These are phyloP conservation scores for Rhabditophanes sp. DNA, from an alignment of 2,888 invertebrate species.

Conservation along the genomic window DNA sequence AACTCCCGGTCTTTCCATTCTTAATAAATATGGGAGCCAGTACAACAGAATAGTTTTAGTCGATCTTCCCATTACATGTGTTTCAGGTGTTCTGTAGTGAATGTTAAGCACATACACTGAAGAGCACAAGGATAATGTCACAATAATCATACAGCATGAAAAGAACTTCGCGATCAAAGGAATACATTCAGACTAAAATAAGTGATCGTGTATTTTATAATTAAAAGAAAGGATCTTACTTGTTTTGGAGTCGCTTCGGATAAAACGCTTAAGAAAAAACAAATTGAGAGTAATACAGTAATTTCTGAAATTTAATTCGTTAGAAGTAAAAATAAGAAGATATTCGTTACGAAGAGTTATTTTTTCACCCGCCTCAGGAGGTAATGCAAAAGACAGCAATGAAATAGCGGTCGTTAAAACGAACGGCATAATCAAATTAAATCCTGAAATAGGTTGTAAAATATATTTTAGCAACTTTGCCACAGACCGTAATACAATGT, in stretches of 20 bases:
- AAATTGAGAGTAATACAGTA: slow-evolving; percentile 62
- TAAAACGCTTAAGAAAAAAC: slow-evolving; percentile 91
- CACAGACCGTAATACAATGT: slow-evolving; percentile 37
- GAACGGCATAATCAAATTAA: slow-evolving; percentile 42
- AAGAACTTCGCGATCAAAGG: slow-evolving; percentile 72
- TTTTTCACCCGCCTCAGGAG: slow-evolving; percentile 97
- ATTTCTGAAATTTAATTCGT: slow-evolving; percentile 31
- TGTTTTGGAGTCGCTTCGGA: slow-evolving; percentile 75
- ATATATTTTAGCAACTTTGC: not conserved
- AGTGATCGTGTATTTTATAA: too few species aligned
- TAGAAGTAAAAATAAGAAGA: slow-evolving; percentile 5
- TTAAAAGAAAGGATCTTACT: too few species aligned
- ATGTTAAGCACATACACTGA: slow-evolving; percentile 44
- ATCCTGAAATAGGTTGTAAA: slow-evolving; percentile 16
- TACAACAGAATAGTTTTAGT: slow-evolving; percentile 35
- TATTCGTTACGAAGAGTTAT: too few species aligned
- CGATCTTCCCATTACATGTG: slow-evolving; percentile 42
- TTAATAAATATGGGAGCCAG: slow-evolving; percentile 42
- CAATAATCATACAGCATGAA: slow-evolving; percentile 44
- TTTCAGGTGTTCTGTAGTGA: slow-evolving; percentile 42
- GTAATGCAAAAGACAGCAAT: slow-evolving; percentile 86
- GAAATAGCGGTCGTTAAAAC: slow-evolving; percentile 98
- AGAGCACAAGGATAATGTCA: slow-evolving; percentile 43
- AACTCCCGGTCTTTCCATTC: slow-evolving; percentile 41
- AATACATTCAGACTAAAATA: slow-evolving; percentile 97